These are phyloP conservation scores for Leucophenga maculata DNA, from an alignment of 2,888 invertebrate genomes.

Conservation along the genomic window DNA sequence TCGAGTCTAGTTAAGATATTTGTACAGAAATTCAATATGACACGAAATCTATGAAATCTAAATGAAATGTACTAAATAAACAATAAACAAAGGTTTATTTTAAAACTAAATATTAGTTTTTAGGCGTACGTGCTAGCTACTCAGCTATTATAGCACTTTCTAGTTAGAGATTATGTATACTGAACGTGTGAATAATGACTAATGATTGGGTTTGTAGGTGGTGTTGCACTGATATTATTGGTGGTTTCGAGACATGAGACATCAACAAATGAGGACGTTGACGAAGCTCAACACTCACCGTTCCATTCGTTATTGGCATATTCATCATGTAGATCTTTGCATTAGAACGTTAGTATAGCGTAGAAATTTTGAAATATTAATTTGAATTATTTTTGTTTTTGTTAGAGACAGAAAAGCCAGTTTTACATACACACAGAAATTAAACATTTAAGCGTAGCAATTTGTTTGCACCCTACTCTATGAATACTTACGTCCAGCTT, in stretches of 20 bases:
- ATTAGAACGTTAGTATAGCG: slow-evolving; percentile 17
- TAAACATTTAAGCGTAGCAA: slow-evolving; percentile 41
- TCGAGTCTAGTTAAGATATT: neutral
- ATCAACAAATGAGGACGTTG: slow-evolving; percentile 31
- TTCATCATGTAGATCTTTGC: slow-evolving; percentile 70
- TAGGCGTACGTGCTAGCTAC: neutral
- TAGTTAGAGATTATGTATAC: too few relatives aligned
- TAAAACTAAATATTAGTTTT: too few relatives aligned
- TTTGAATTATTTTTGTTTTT: slow-evolving; percentile 25
- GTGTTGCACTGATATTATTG: neutral
- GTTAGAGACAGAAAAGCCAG: slow-evolving; percentile 35
- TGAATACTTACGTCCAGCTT: slow-evolving; percentile 80
- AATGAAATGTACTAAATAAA: neutral
- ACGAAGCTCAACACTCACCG: slow-evolving; percentile 64
- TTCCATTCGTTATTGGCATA: slow-evolving; percentile 70
- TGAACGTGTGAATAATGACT: neutral
- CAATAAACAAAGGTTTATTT: neutral
- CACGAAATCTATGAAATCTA: too few relatives aligned
- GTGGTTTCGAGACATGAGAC: slow-evolving; percentile 47
- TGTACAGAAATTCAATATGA: neutral
- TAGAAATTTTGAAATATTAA: neutral
- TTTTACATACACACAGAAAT: slow-evolving; percentile 34
- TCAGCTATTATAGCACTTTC: too few relatives aligned
- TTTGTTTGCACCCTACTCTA: slow-evolving; percentile 31
- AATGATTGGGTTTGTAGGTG: slow-evolving; percentile 1